Base-by-base conservation (phyloP, 2,113 vertebrate genomes). In the Solenodon paradoxus region DNA sequence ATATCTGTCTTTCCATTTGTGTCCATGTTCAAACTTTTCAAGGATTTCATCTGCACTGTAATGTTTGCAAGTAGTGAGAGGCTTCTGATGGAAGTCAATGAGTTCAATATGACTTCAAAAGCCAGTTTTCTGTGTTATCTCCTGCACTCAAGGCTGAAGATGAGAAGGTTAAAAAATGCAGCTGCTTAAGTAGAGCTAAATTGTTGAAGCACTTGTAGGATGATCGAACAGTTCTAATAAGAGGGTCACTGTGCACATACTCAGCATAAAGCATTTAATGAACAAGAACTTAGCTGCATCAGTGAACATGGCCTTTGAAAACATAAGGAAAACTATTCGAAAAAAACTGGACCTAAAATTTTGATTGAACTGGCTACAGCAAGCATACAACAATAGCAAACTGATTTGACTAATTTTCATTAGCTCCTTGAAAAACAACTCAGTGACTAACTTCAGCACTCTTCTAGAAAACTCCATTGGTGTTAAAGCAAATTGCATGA, bases 91-190 rank as follows among this genome's bases (percentile, higher is more conserved):
- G 72, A 96, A 97, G 91, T 97, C 96, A 96, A 53, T 94, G 55
- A 96, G 97, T 92, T 97, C 91, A 97, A 57, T 71, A 55, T 30
- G 92, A 97, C 61, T 92, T 98, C 96, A 98, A 96, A 98, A 92
- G 96, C 74, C 84, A 53, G 30, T 88, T 97, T 94, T 89, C 93
- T 94, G 63, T 19, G 45, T 97, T 97, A 96, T 95, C 92, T 96
- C 53, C 79, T 94, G 85, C 53, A 97, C 82, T 96, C 68, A 53
- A 90, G 30, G 68, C 90, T 92, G 82, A 95, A 90, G 92, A 97
- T 3, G 20, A 95, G 97, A 96, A 97, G 78, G 95, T 96, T 95
- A 95, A 93, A 96, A 97, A 95, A 81, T 32, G 42, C 66, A 95
- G 32, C 77, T 92, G 30, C 49, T 95, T 93, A 97, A 94, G 38